Percentiles rank a stretch among this genome's conserved stretches.
phyloP scores from a whole-genome alignment of 2,888 invertebrate species.

The Volucella inanis region DNA sequence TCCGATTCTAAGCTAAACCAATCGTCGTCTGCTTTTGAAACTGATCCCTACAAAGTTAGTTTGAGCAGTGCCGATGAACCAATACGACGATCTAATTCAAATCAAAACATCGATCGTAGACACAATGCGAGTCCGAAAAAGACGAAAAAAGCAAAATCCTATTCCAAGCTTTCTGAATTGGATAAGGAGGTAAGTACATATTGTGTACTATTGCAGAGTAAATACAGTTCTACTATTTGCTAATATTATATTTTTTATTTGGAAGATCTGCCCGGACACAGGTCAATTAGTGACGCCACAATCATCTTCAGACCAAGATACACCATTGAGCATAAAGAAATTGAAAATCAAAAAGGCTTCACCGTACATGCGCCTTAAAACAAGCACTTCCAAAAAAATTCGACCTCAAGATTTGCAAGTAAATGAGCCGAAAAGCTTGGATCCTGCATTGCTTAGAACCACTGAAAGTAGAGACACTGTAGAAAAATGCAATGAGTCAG shows the following conservation, averaged over 20 bases:
- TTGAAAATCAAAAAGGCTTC: conserved; percentile 81
- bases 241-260: conserved; percentile 22
- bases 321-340: conserved; percentile 82
- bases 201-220: neutral
- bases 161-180: conserved; percentile 84
- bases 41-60: conserved; percentile 57
- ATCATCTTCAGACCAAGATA: conserved; percentile 82
- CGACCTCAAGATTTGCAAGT: conserved; percentile 80
- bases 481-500: conserved; percentile 7
- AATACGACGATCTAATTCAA: conserved; percentile 85
- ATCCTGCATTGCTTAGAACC: conserved; percentile 54
- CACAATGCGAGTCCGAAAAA: conserved; percentile 81
- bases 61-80: conserved; percentile 80
- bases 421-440: conserved; percentile 71
- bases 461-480: conserved; percentile 17
- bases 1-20: conserved; percentile 87
- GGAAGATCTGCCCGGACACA: conserved; percentile 81
- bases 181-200: conserved; percentile 83
- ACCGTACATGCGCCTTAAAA: conserved; percentile 80
- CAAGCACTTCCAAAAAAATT: conserved; percentile 79
- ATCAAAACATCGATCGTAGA: conserved; percentile 83
- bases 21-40: conserved; percentile 68
- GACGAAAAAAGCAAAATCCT: conserved; percentile 85
- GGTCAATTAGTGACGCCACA: conserved; percentile 79
- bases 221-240: no score